Evolutionary conservation across 2,797 vertebrate species (phyloP), one percentile per base, ranked within the genome.

Genomic region (Dipus sagitta): DNA sequence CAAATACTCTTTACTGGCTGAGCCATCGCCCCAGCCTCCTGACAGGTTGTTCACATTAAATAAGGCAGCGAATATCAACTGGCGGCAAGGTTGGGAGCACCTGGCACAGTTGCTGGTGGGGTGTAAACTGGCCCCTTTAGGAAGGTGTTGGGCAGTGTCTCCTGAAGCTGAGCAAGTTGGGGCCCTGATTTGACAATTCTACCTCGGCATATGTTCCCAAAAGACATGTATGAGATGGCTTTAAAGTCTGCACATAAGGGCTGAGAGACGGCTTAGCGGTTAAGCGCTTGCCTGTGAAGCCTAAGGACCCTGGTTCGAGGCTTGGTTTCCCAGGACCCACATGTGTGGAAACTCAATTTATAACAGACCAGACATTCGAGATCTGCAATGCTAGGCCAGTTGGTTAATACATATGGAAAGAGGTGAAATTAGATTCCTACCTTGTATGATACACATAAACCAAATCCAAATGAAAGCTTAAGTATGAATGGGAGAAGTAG

Each of bases 401-500:
- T n/a, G 67, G 38, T 84, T 82, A 92, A 92, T 88, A 70, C 91
- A 67, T 74, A 92, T 67, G 82, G 78, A 24, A 68, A 38, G 86
- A 90, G 83, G 71, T 20, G 75, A 94, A 96, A 93, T 94, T 87
- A 86, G 75, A 88, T 95, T 91, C 34, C 75, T 60, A 85, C 67
- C 70, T 89, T 88, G 74, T 76, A 64, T 5, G 80, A 72, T n/a
- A 88, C 32, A 80, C 67, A 82, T 78, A 94, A 86, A 94, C 79
- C 86, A 82, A 47, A 77, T 95, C 88, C 94, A 95, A 93, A 95
- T 96, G 95, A 71, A 86, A 64, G n/a, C 76, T 95, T 81, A 96
- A 86, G n/a, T 30, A 60, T 60, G 70, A 93, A 88, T 81, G 65
- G n/a, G 86, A 95, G 89, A 94, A 47, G 75, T 74, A 71, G 87